phyloP scores from a whole-genome alignment of 2,113 vertebrate species.

The Tympanuchus pallidicinctus region DNA sequence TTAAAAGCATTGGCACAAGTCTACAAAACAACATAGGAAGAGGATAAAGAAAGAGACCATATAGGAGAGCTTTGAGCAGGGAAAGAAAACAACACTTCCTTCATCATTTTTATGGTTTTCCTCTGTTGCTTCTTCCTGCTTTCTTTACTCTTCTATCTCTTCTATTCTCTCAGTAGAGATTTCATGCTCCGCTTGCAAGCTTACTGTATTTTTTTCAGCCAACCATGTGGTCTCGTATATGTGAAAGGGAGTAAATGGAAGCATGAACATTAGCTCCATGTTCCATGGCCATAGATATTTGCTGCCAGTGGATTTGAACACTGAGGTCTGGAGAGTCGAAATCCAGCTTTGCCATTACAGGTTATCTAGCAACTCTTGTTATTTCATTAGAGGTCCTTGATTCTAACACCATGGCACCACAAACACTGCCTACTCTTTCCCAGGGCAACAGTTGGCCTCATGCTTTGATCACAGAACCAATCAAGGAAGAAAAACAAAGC shows the following conservation, averaged over 20 bases:
- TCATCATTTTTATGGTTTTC: not conserved
- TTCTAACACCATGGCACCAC: not conserved
- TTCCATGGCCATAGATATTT: not conserved
- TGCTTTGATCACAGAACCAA: not conserved
- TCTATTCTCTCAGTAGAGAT: not conserved
- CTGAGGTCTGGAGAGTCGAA: not conserved
- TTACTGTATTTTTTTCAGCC: not conserved
- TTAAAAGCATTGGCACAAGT: not conserved
- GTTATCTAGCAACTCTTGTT: not conserved
- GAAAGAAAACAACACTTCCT: not conserved
- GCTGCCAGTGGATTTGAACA: not conserved
- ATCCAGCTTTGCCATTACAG: not conserved
- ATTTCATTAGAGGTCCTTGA: not conserved
- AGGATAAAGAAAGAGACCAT: not conserved
- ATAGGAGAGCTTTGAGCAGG: not conserved
- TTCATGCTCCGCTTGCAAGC: not conserved
- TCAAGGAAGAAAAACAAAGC: not conserved
- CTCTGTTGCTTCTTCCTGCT: not conserved
- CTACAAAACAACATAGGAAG: not conserved
- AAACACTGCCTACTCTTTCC: not conserved
- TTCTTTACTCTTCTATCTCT: not conserved
- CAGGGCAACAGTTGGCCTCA: not conserved
- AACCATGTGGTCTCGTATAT: not conserved
- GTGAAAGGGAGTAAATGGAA: not conserved
- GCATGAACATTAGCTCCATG: fast-evolving